Percentiles rank a stretch among this genome's conserved stretches.
Conservation (phyloP, 2,888 invertebrate genomes). For the Archaeoteleia sp. region DNA sequence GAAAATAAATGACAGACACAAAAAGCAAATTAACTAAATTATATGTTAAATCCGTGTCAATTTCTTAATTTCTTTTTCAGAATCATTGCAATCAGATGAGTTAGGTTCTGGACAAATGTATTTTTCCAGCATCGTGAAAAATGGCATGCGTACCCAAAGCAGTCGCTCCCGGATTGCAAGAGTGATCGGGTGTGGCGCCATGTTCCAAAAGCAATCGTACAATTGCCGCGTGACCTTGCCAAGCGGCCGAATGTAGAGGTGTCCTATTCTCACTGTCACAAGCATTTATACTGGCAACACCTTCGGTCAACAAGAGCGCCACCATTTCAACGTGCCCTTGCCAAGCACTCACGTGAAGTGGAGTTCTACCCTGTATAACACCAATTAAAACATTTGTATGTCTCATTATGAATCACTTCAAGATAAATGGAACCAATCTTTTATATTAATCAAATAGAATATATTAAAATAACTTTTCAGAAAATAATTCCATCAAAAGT, state of each 20-base stretch:
- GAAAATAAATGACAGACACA: too few relatives aligned
- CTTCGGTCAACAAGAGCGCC: constrained; percentile 85
- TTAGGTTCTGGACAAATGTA: too few relatives aligned
- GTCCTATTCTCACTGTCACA: constrained; percentile 91
- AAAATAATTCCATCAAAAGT: too few relatives aligned
- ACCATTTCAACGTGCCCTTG: constrained; percentile 97
- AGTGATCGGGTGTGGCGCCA: constrained; percentile 90
- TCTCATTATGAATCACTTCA: background rate
- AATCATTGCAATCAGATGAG: too few relatives aligned
- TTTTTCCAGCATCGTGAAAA: background rate
- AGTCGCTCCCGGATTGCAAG: constrained; percentile 96
- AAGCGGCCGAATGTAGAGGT: constrained; percentile 94
- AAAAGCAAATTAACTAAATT: too few relatives aligned
- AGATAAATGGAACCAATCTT: background rate
- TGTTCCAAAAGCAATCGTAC: constrained; percentile 87
- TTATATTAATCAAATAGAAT: too few relatives aligned
- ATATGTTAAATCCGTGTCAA: too few relatives aligned
- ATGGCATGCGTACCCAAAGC: constrained; percentile 80
- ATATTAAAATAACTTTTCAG: too few relatives aligned
- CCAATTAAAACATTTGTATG: too few relatives aligned
- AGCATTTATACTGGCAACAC: constrained; percentile 91
- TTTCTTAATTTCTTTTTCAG: too few relatives aligned
- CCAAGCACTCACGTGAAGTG: constrained; percentile 93
- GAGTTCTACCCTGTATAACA: constrained; percentile 83
- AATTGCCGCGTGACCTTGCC: constrained; percentile 93